Evolutionary conservation across 1,140 invertebrate species (phyloP), one percentile per base, ranked within the genome.

Genomic region (Plodia interpunctella): DNA sequence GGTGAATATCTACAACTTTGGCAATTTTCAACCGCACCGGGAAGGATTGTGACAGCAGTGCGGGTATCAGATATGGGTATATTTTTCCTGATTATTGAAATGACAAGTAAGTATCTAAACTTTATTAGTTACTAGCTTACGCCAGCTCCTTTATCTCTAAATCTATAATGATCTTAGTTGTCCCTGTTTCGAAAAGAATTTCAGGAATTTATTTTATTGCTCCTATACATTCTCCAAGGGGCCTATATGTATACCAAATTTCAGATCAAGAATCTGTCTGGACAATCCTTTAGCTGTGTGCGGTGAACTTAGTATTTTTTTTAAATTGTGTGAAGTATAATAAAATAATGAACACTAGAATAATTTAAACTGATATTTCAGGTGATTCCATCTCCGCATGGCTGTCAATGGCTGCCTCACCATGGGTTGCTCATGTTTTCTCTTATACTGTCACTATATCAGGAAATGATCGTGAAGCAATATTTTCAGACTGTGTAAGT

Each of bases 21-120:
- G 86, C 82, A 88, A 62, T 78, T 88, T 56, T 72, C 81, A 20
- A 84, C 86, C 56, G 68, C 62, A 20, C 76, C 81, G 55, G 82
- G 82, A 35, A 81, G 80, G 62, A 70, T 87, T 60, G 83, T 83
- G 25, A 87, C 79, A 61, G 83, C 86, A 28, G 72, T 88, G 5
- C 64, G 83, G 59, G 72, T 88, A 28, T 64, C 78, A 55, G 80
- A 88, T 58, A 87, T 88, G 86, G 86, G 86, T 32, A 66, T 87
- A 62, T 88, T 84, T 66, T 88, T 88, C 58, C 60, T 88, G 68
- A 73, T 83, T 66, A 87, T 88, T 68, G 83, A 88, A 75, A 83
- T 87, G 55, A 74, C 35, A 55, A 60, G 86, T 88, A 75, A 81
- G 81, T 74, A 61, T 59, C 10, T 32, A 32, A 32, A 5, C 10